Evolutionary conservation across 2,113 vertebrate species (phyloP).

Genomic region (Neotragus moschatus): DNA sequence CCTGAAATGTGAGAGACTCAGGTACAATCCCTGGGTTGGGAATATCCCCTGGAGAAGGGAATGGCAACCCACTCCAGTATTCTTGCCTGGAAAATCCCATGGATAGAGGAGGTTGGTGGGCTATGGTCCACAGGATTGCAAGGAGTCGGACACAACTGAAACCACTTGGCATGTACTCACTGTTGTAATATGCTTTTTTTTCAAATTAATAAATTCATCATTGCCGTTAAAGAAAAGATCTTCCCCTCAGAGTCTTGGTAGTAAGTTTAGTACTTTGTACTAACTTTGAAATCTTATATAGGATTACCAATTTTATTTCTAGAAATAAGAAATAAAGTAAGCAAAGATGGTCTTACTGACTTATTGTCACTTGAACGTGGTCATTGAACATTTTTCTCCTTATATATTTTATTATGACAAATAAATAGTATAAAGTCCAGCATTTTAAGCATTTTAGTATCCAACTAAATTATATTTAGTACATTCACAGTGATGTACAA

Average conservation of each 20-base stretch:
- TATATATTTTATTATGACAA: background rate
- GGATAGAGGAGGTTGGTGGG: background rate
- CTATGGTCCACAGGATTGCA: background rate
- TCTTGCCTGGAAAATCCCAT: background rate
- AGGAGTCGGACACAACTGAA: background rate
- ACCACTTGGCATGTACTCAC: background rate
- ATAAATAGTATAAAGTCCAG: background rate
- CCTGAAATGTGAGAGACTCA: background rate
- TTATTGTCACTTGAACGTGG: background rate
- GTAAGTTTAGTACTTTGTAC: background rate
- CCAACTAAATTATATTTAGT: background rate
- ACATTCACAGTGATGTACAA: background rate
- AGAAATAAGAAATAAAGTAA: background rate
- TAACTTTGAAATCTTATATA: background rate
- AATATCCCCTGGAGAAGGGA: background rate
- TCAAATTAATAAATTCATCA: background rate
- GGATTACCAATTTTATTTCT: constrained; percentile 4
- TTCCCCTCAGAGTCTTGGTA: background rate
- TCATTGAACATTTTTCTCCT: background rate
- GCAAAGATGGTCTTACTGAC: background rate
- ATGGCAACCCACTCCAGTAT: background rate
- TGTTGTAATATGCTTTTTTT: background rate
- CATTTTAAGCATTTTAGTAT: background rate
- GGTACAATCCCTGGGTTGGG: background rate
- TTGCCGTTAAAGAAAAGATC: background rate